Percentiles rank a stretch among this genome's conserved stretches.
Evolutionary conservation across 2,113 vertebrate species (phyloP).

Genomic region (Serilophus lunatus): DNA sequence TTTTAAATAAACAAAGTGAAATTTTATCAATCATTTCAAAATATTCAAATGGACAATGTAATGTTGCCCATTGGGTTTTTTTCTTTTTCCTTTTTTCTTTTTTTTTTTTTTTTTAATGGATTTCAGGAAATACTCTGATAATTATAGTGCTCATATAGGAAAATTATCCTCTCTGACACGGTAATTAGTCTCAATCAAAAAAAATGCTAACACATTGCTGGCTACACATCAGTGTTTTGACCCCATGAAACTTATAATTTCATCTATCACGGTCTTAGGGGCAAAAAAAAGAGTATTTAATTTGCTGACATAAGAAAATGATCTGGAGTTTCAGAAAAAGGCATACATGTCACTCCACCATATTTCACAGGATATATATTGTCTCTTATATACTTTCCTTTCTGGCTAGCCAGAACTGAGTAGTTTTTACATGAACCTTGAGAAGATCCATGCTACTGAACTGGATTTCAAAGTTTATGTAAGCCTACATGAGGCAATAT

Average conservation of each 20-base stretch:
- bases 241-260: not conserved
- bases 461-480: not conserved
- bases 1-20: not conserved
- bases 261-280: not conserved
- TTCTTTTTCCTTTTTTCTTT: too few relatives aligned
- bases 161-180: not conserved
- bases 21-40: not conserved
- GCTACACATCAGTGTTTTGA: not conserved
- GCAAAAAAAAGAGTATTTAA: not conserved
- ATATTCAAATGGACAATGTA: not conserved
- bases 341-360: fast-evolving
- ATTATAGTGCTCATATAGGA: not conserved
- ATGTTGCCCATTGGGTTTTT: too few relatives aligned
- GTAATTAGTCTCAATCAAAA: not conserved
- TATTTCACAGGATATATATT: not conserved
- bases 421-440: not conserved
- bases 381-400: not conserved
- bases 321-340: not conserved
- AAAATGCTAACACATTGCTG: not conserved
- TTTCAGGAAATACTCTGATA: not conserved
- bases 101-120: not conserved
- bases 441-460: not conserved
- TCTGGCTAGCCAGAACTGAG: not conserved
- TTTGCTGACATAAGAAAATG: not conserved
- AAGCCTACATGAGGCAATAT: fast-evolving